These are phyloP conservation scores for Phenganax marumi DNA, from an alignment of 92 coral and sea anemone genomes.

Conservation along the genomic window DNA sequence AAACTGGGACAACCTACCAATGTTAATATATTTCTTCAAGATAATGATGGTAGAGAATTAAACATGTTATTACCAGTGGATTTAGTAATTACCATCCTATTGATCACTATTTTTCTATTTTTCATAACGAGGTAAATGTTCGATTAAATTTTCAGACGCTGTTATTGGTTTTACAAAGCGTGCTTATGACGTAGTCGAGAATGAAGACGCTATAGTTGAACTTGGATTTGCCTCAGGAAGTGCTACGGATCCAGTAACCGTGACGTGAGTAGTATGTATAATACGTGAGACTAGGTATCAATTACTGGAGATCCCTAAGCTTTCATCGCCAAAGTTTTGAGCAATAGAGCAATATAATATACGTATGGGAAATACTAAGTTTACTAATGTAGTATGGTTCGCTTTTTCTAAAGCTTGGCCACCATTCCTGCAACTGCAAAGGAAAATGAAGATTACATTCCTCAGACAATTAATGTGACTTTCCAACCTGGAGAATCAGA, in stretches of 20 bases:
- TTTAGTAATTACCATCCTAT: not conserved
- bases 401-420: slow-evolving; percentile 1
- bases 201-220: not conserved
- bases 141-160: slow-evolving; percentile 2
- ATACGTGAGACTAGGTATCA: not conserved
- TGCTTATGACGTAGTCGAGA: slow-evolving; percentile 14
- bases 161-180: slow-evolving; percentile 21
- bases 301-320: not conserved
- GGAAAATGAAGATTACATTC: slow-evolving; percentile 20
- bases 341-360: no score
- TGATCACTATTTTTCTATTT: no score
- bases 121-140: not conserved
- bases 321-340: no score
- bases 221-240: slow-evolving; percentile 20
- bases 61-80: not conserved
- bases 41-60: slow-evolving; percentile 14
- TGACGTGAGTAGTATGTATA: not conserved
- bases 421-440: slow-evolving; percentile 13
- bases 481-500: not conserved
- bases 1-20: slow-evolving; percentile 18
- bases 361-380: no score
- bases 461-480: not conserved
- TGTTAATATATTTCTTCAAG: slow-evolving; percentile 16
- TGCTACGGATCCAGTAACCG: not conserved
- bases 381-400: not conserved